A percentile compares a stretch with the other conserved stretches of the same genome.
phyloP scores from a whole-genome alignment of 2,113 vertebrate genomes.

The Ceyx melanurus region DNA sequence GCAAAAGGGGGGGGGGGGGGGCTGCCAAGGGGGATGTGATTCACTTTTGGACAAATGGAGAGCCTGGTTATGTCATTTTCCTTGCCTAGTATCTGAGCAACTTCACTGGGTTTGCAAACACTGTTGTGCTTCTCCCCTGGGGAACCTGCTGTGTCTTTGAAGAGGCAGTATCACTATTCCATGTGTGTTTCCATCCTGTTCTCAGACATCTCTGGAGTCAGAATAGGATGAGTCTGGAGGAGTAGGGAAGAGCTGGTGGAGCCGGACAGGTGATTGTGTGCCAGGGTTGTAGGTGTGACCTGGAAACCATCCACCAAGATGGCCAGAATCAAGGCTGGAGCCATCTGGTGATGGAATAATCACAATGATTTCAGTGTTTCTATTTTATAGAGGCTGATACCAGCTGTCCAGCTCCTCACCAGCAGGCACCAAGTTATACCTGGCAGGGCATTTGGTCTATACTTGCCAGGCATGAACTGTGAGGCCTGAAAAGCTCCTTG shows the following conservation, averaged over 20 bases:
- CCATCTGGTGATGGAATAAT: neutral
- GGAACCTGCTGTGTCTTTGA: neutral
- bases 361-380: neutral
- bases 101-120: neutral
- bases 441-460: neutral
- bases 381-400: neutral
- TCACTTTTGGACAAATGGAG: slow-evolving; percentile 17
- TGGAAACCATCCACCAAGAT: neutral
- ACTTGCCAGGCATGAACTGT: accelerated
- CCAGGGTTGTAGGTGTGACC: neutral
- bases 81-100: neutral
- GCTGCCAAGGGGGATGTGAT: neutral
- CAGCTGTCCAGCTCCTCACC: neutral
- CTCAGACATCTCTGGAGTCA: neutral
- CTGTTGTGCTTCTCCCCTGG: neutral
- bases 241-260: neutral
- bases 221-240: accelerated
- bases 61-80: neutral
- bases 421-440: neutral
- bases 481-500: neutral
- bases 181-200: neutral
- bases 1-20: neutral
- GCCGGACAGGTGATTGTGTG: neutral
- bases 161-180: neutral
- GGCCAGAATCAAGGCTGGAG: neutral